phyloP scores from a whole-genome alignment of 2,888 invertebrate genomes.

The Elegia similella region DNA sequence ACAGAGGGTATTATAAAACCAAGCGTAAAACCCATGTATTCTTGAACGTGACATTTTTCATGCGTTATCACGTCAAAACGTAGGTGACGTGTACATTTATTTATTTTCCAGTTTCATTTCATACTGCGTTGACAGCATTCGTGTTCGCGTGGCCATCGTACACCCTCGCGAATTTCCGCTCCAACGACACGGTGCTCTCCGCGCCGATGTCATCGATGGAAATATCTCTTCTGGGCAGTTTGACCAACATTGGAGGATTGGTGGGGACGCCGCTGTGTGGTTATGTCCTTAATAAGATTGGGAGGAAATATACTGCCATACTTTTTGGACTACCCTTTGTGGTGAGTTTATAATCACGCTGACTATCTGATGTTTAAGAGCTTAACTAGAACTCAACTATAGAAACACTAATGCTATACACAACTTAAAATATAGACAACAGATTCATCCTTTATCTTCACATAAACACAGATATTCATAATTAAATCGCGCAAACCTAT shows the following conservation, averaged over 20 bases:
- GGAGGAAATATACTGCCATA: conserved; percentile 65
- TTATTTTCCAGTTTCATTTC: conserved; percentile 41
- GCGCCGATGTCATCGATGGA: conserved; percentile 53
- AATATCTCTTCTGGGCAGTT: conserved; percentile 46
- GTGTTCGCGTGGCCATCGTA: conserved; percentile 61
- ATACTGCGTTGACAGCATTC: conserved; percentile 44
- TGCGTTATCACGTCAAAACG: no score
- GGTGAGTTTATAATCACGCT: conserved; percentile 40
- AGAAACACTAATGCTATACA: no score
- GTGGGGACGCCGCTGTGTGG: conserved; percentile 58
- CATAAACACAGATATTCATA: no score
- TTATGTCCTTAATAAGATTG: conserved; percentile 52
- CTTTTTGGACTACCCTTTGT: conserved; percentile 44
- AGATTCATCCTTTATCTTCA: no score
- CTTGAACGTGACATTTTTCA: no score
- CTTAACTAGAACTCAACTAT: no score
- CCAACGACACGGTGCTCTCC: conserved; percentile 47
- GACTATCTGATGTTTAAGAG: not conserved
- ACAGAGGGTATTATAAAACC: no score
- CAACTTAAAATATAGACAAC: not conserved
- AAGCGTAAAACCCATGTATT: no score
- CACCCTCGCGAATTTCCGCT: conserved; percentile 46
- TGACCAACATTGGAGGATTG: conserved; percentile 53
- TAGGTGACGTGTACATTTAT: not conserved
- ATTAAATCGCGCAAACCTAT: no score